Evolutionary conservation across 2,113 vertebrate species (phyloP), one percentile per base, ranked within the genome.

Genomic region (Sturnus vulgaris): DNA sequence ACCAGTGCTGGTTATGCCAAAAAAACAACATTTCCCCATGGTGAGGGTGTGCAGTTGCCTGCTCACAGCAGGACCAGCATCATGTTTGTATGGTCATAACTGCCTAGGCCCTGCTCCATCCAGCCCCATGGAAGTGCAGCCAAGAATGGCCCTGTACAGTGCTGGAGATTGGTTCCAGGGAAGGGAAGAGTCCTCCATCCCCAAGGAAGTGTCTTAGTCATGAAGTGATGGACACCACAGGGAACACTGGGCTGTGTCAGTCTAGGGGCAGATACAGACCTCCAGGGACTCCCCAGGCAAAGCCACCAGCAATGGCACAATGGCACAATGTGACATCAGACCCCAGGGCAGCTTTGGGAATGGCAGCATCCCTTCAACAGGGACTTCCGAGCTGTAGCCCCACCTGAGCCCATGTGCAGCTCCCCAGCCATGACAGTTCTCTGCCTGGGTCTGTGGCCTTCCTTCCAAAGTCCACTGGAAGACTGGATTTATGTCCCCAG

Each of bases 151-250:
- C 80, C 60, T 8, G 1, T 3, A 23, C 0, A 1, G 64, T 35
- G 64, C 69, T 73, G 55, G 52, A 55, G 33, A 30, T 10, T 50
- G 35, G 18, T 52, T 78, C 27, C 33, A 78, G 56, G 27, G 27
- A 60, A 53, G 15, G 31, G 70, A 92, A 90, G 19, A 11, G 28
- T 61, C 46, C 56, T 73, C 14, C 56, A 28, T 53, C 28, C 25
- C 42, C 3, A 0, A 15, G 18, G 25, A 57, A 0, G 0, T 35
- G 31, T 47, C 25, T 76, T 7, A 3, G 50, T 42, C 66, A 9
- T 10, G 60, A 39, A 64, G 42, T 2, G 5, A 24, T 56, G 52
- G 56, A 79, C 52, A 75, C 25, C 42, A 60, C 0, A 2, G 37
- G n/a, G 40, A 42, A 39, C 42, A n/a, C 5, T 7, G 11, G 24